Evolutionary conservation across 2,797 vertebrate species (phyloP).

Genomic region (Zalophus californianus): DNA sequence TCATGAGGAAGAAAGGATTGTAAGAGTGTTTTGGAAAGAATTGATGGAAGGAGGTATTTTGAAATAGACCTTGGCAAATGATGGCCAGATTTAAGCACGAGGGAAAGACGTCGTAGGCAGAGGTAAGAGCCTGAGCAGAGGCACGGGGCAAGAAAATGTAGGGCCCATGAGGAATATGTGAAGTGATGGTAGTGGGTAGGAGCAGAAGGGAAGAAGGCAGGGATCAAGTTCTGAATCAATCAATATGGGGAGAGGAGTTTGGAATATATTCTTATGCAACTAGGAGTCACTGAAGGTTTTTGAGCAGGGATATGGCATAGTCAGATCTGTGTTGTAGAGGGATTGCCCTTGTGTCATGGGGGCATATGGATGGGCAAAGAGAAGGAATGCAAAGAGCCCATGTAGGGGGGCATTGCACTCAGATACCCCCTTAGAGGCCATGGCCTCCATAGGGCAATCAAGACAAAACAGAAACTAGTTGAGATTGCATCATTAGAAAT

Average conservation of each 20-base stretch:
- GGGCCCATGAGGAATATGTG: not conserved
- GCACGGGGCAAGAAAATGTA: not conserved
- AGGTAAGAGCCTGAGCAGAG: not conserved
- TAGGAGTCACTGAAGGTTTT: not conserved
- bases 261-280: not conserved
- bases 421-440: not conserved
- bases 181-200: not conserved
- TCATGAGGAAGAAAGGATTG: not conserved
- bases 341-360: not conserved
- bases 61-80: not conserved
- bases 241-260: not conserved
- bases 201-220: not conserved
- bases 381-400: not conserved
- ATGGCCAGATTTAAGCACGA: not conserved
- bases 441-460: not conserved
- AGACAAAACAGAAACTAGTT: not conserved
- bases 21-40: slow-evolving; percentile 27
- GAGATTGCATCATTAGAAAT: not conserved
- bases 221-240: not conserved
- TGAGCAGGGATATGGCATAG: not conserved
- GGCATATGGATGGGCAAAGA: not conserved
- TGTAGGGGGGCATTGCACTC: not conserved
- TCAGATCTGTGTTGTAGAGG: not conserved
- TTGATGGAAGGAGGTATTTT: not conserved
- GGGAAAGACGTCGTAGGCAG: not conserved